Conservation (phyloP, 2,113 vertebrate species). For the Triplophysa dalaica region DNA sequence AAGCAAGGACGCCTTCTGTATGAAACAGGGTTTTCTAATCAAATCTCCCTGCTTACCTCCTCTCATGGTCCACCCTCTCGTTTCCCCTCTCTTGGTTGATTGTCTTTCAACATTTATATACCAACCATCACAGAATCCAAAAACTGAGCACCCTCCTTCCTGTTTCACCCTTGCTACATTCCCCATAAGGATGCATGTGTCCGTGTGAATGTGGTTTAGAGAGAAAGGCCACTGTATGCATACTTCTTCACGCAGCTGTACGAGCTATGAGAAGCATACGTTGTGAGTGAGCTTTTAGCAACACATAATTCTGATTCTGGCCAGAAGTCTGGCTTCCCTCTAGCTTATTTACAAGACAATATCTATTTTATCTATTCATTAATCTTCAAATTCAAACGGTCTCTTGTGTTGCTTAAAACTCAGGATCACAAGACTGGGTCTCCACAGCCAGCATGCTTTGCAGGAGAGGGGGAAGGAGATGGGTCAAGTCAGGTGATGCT, state of each 20-base stretch:
- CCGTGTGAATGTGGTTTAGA: not conserved
- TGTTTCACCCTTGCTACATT: conserved; percentile 23
- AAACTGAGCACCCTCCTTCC: conserved; percentile 5
- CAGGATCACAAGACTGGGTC: not conserved
- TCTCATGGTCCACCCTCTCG: not conserved
- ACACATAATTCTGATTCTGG: not conserved
- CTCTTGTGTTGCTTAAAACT: conserved; percentile 43
- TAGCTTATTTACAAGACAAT: not conserved
- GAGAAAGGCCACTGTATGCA: not conserved
- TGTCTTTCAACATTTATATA: conserved; percentile 14
- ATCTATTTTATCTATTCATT: not conserved
- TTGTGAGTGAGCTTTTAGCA: conserved; percentile 25
- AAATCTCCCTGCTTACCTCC: not conserved
- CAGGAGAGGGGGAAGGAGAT: conserved; percentile 56
- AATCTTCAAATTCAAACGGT: not conserved
- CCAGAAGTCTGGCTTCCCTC: not conserved
- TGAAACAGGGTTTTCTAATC: not conserved
- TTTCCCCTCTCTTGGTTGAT: conserved; percentile 28
- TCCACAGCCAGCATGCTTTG: conserved; percentile 43
- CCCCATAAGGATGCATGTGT: conserved; percentile 31
- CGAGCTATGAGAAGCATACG: conserved; percentile 9
- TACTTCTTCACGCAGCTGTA: conserved; percentile 11
- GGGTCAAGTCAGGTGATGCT: conserved; percentile 65
- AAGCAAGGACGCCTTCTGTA: conserved; percentile 1
- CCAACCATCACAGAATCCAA: conserved; percentile 25